These are phyloP conservation scores for Liolophura sinensis DNA, from an alignment of 1,140 invertebrate species.

Conservation along the genomic window DNA sequence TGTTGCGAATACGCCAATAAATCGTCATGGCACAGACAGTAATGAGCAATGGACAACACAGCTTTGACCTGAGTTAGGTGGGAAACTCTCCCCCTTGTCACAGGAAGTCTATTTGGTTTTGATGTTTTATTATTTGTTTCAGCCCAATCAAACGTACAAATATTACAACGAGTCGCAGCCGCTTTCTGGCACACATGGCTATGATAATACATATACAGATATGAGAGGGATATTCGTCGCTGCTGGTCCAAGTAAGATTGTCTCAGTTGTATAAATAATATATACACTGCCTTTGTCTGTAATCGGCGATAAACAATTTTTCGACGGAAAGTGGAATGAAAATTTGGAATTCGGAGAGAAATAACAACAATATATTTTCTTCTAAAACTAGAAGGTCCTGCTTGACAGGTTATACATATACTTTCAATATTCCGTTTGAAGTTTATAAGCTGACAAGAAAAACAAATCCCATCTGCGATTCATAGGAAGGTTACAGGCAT, in stretches of 20 bases:
- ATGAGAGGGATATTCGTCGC: slow-evolving; percentile 26
- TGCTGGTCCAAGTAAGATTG: slow-evolving; percentile 20
- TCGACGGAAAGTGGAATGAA: not conserved
- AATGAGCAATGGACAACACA: too few species aligned
- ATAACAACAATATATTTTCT: slow-evolving; percentile 1
- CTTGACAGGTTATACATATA: slow-evolving; percentile 4
- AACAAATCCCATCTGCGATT: too few species aligned
- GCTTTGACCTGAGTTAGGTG: too few species aligned
- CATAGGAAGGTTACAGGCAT: too few species aligned
- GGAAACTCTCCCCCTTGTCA: too few species aligned
- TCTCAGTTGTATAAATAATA: not conserved
- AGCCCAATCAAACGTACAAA: slow-evolving; percentile 9
- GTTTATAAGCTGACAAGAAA: not conserved
- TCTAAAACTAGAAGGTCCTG: slow-evolving; percentile 23
- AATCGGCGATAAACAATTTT: not conserved
- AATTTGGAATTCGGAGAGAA: not conserved
- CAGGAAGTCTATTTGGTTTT: not conserved
- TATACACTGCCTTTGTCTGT: not conserved
- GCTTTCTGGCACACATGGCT: slow-evolving; percentile 21
- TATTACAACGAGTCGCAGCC: too few species aligned
- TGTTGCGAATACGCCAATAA: too few species aligned
- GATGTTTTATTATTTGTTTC: slow-evolving; percentile 6
- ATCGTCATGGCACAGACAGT: too few species aligned
- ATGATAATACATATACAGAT: slow-evolving; percentile 21
- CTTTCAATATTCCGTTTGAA: slow-evolving; percentile 4